Conservation (phyloP, 2,113 vertebrate species). For the Osmerus eperlanus region DNA sequence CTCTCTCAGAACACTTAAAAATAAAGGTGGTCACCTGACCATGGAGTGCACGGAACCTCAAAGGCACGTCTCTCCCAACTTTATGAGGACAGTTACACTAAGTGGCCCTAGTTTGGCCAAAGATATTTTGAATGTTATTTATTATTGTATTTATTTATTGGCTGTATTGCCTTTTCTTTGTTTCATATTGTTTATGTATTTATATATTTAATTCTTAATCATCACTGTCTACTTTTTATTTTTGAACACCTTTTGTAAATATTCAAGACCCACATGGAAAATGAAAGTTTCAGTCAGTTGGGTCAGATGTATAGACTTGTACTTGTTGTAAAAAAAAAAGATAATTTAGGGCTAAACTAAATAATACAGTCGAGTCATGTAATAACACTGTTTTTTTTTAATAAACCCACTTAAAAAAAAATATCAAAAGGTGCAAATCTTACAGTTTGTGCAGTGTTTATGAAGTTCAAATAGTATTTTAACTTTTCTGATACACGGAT, state of each 20-base stretch:
- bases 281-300: slow-evolving; percentile 61
- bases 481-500: too few species aligned
- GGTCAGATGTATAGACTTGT: slow-evolving; percentile 75
- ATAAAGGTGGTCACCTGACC: slow-evolving; percentile 19
- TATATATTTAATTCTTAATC: slow-evolving; percentile 75
- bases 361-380: slow-evolving; percentile 72
- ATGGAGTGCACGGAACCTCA: slow-evolving; percentile 27
- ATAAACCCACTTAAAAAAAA: slow-evolving; percentile 70
- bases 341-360: slow-evolving; percentile 71
- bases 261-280: slow-evolving; percentile 58
- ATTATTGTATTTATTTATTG: slow-evolving; percentile 76
- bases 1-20: slow-evolving; percentile 22
- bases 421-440: slow-evolving; percentile 5
- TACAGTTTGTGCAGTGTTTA: slow-evolving; percentile 4
- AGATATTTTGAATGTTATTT: slow-evolving; percentile 76
- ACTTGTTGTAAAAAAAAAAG: slow-evolving; percentile 74
- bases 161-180: slow-evolving; percentile 49
- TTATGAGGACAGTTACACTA: slow-evolving; percentile 33
- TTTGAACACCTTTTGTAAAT: slow-evolving; percentile 76
- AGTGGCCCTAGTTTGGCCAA: slow-evolving; percentile 68
- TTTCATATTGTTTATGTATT: slow-evolving; percentile 65
- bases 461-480: not conserved
- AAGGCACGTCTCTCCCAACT: slow-evolving; percentile 23
- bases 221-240: slow-evolving; percentile 63
- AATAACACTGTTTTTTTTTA: slow-evolving; percentile 76